Evolutionary conservation across 2,888 invertebrate genomes (phyloP).

Genomic region (Notocelia uddmanniana): DNA sequence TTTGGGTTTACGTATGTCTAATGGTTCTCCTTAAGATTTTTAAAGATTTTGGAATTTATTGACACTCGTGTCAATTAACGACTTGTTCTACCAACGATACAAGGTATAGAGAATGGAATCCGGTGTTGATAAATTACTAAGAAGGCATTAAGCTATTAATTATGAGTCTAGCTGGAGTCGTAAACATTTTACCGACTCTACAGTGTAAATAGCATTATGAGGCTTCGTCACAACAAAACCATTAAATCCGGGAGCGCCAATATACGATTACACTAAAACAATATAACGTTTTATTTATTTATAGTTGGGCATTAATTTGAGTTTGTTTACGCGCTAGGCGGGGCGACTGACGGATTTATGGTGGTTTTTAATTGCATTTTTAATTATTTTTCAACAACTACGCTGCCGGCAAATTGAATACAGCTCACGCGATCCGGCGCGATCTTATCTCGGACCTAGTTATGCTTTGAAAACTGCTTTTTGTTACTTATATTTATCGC

Average conservation of each 20-base stretch:
- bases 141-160: conserved; percentile 34
- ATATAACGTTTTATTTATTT: conserved; percentile 67
- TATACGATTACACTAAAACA: conserved; percentile 59
- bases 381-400: conserved; percentile 81
- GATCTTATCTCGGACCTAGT: conserved; percentile 70
- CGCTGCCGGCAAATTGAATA: conserved; percentile 80
- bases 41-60: conserved; percentile 28
- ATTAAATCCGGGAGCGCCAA: conserved; percentile 58
- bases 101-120: conserved; percentile 16
- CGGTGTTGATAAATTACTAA: conserved; percentile 34
- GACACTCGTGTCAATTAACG: conserved; percentile 28
- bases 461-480: conserved; percentile 45
- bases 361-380: conserved; percentile 81
- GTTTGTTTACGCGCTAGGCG: conserved; percentile 75
- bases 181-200: conserved; percentile 46
- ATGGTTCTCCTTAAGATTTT: conserved; percentile 19
- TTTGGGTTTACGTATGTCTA: conserved; percentile 5
- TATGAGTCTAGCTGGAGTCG: conserved; percentile 28
- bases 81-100: conserved; percentile 14
- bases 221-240: conserved; percentile 53
- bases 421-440: conserved; percentile 61
- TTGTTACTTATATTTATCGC: conserved; percentile 44
- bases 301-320: conserved; percentile 67
- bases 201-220: conserved; percentile 50
- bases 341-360: conserved; percentile 79